A percentile compares a stretch with the other conserved stretches of the same genome.
These are phyloP conservation scores for Myotis davidii DNA, from an alignment of 2,113 vertebrate genomes.

Conservation along the genomic window DNA sequence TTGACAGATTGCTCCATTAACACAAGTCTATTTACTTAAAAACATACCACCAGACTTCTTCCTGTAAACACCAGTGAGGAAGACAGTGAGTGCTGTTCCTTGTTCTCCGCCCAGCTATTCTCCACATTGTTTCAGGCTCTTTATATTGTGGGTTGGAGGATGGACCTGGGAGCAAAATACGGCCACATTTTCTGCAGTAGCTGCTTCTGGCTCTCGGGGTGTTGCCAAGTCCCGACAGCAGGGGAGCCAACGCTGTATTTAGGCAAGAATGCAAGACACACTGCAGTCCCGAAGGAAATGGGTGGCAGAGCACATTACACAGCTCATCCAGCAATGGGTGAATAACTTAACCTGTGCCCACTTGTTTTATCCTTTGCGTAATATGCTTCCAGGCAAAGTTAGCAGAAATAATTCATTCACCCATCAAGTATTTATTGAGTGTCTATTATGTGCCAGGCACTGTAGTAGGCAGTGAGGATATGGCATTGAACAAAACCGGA, in stretches of 20 bases:
- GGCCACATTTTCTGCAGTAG: background rate
- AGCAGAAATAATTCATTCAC: background rate
- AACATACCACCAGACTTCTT: conserved; percentile 25
- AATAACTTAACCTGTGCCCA: background rate
- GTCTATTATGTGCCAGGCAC: background rate
- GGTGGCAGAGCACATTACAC: background rate
- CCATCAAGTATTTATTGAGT: background rate
- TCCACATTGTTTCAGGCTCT: background rate
- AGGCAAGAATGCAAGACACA: conserved; percentile 4
- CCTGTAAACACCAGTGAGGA: background rate
- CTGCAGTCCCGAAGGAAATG: background rate
- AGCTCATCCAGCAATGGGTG: background rate
- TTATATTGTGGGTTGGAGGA: background rate
- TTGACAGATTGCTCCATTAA: conserved; percentile 55
- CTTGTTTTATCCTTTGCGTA: background rate
- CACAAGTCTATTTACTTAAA: conserved; percentile 59
- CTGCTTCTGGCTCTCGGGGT: background rate
- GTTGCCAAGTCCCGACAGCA: background rate
- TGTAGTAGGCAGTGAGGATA: background rate
- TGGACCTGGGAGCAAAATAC: background rate
- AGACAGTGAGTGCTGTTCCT: background rate
- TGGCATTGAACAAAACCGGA: background rate
- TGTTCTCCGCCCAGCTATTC: background rate
- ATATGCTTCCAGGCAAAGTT: conserved; percentile 9
- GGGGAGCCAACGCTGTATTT: background rate